phyloP scores from a whole-genome alignment of 2,113 vertebrate species.

The Anarhynchus alexandrinus region DNA sequence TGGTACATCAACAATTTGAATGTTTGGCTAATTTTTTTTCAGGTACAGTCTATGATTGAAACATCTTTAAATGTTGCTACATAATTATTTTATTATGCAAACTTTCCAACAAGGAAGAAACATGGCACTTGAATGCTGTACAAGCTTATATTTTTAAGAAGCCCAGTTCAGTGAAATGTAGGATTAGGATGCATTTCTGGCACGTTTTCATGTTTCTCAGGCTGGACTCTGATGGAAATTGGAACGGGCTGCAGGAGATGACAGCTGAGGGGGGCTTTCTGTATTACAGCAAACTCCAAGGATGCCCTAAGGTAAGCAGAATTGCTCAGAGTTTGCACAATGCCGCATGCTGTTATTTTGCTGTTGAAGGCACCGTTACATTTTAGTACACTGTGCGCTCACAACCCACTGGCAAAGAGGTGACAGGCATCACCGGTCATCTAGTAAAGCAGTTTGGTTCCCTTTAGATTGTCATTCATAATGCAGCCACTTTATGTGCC shows the following conservation, averaged over 20 bases:
- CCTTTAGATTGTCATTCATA: conserved; percentile 4
- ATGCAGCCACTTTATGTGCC: background rate
- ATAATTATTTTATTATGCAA: background rate
- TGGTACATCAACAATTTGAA: background rate
- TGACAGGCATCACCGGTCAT: conserved; percentile 41
- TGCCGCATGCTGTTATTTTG: conserved; percentile 15
- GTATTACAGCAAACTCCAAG: background rate
- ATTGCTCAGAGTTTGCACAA: conserved; percentile 3
- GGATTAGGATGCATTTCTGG: background rate
- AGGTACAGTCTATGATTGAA: background rate
- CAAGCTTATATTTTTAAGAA: background rate
- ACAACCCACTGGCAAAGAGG: background rate
- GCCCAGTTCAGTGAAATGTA: background rate
- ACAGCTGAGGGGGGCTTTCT: background rate
- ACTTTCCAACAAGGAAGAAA: background rate
- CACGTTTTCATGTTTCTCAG: background rate
- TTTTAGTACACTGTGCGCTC: background rate
- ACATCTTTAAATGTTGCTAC: background rate
- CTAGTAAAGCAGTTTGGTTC: conserved; percentile 2
- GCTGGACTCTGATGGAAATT: background rate
- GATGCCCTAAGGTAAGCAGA: conserved; percentile 25
- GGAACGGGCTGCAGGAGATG: background rate
- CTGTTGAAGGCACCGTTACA: background rate
- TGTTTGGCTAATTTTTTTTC: background rate
- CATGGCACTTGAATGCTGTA: background rate